Evolutionary conservation across 2,797 vertebrate species (phyloP).

Genomic region (Rhinogobio ventralis): DNA sequence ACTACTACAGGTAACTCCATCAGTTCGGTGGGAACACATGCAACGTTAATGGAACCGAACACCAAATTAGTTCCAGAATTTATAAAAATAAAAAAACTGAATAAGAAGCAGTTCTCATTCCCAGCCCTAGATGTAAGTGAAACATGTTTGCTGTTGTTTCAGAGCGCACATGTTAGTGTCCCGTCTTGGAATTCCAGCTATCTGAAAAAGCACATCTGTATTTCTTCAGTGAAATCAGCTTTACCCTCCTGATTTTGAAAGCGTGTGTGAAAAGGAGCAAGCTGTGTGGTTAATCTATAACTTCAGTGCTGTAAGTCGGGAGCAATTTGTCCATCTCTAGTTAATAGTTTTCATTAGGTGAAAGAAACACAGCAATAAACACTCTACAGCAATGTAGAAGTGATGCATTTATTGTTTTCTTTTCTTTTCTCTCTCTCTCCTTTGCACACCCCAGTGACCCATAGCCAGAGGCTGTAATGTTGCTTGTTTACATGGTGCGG

Average conservation of each 20-base stretch:
- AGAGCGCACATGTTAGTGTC: background rate
- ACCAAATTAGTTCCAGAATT: background rate
- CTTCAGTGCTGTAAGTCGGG: constrained; percentile 3
- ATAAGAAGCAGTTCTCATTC: background rate
- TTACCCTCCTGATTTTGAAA: constrained; percentile 5
- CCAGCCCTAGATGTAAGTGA: background rate
- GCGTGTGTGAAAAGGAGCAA: constrained; percentile 11
- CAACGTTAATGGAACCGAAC: background rate
- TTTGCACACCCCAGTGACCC: constrained; percentile 43
- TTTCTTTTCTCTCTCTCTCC: constrained; percentile 13
- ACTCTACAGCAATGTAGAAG: constrained; percentile 25
- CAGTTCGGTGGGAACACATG: background rate
- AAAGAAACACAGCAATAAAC: constrained; percentile 48
- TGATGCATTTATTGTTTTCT: constrained; percentile 8
- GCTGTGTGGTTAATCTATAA: constrained; percentile 4
- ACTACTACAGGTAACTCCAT: background rate
- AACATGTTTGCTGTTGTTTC: constrained; percentile 6
- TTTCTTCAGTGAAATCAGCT: constrained; percentile 19
- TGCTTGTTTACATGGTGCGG: constrained; percentile 68
- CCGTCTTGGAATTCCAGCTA: constrained; percentile 12
- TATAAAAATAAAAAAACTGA: background rate
- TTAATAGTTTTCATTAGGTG: constrained; percentile 55
- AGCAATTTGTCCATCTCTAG: constrained; percentile 42
- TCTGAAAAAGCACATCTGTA: constrained; percentile 22
- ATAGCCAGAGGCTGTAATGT: constrained; percentile 58